These are phyloP conservation scores for Omphaloscelis lunosa DNA, from an alignment of 2,888 invertebrate species.

Conservation along the genomic window DNA sequence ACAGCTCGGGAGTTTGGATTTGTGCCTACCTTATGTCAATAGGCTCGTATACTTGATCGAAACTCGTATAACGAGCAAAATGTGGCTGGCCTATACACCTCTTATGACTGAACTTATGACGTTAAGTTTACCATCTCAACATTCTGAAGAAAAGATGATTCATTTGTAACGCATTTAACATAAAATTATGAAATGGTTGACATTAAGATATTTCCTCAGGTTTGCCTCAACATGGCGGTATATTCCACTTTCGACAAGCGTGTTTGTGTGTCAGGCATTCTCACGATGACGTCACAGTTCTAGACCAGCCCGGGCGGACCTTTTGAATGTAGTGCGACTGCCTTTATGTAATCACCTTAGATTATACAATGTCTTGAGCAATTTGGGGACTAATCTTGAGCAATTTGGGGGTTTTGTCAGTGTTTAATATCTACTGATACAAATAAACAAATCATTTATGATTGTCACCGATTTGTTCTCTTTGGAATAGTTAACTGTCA, in stretches of 20 bases:
- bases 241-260: conserved; percentile 63
- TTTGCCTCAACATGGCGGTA: conserved; percentile 40
- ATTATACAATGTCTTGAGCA: conserved; percentile 41
- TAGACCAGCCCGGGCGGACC: conserved; percentile 48
- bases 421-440: neutral
- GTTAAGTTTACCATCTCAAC: neutral
- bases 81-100: neutral
- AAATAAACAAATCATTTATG: conserved; percentile 7
- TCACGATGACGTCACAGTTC: conserved; percentile 59
- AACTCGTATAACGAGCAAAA: no score
- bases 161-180: conserved; percentile 48
- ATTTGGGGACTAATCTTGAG: conserved; percentile 4
- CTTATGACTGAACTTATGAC: neutral
- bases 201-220: conserved; percentile 59
- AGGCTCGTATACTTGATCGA: no score
- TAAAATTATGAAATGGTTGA: conserved; percentile 61
- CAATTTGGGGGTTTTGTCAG: conserved; percentile 5
- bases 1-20: neutral
- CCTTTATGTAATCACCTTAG: conserved; percentile 51
- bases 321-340: conserved; percentile 49
- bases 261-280: conserved; percentile 63
- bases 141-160: conserved; percentile 32
- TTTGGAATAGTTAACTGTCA: neutral
- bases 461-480: neutral
- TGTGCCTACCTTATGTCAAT: neutral